Evolutionary conservation across 2,888 invertebrate species (phyloP).

Genomic region (Serrognathus titanus): DNA sequence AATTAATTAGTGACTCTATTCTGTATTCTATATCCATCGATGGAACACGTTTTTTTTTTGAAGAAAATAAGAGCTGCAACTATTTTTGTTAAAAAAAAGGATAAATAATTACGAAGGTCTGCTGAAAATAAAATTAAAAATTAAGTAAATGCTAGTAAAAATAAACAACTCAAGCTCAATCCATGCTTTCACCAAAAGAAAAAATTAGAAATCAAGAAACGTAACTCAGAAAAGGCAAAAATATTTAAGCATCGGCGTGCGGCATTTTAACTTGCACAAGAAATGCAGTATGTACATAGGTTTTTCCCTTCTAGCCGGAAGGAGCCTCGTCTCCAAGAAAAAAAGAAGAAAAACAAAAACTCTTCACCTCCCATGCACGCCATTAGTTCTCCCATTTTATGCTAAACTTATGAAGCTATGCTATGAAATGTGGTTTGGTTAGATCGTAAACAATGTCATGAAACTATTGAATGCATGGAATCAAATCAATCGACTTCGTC

Average conservation of each 20-base stretch:
- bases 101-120: too few relatives aligned
- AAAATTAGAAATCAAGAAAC: not conserved
- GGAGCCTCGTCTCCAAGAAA: not conserved
- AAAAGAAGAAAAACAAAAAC: not conserved
- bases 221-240: too few relatives aligned
- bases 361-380: conserved; percentile 9
- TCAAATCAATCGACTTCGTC: not conserved
- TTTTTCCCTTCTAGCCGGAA: not conserved
- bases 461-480: not conserved
- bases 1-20: too few relatives aligned
- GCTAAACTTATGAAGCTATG: conserved; percentile 42
- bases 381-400: not conserved
- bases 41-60: too few relatives aligned
- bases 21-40: too few relatives aligned
- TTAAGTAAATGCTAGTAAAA: too few relatives aligned
- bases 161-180: not conserved
- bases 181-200: not conserved
- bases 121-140: too few relatives aligned
- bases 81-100: too few relatives aligned
- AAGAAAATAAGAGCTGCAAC: too few relatives aligned
- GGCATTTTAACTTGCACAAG: too few relatives aligned
- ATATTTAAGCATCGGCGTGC: too few relatives aligned
- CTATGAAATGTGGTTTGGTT: conserved; percentile 43
- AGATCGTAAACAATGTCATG: conserved; percentile 19
- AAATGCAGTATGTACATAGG: not conserved